A percentile compares a stretch with the other conserved stretches of the same genome.
Evolutionary conservation across 1,140 invertebrate genomes (phyloP).

Genomic region (Lasaia peninsularis): DNA sequence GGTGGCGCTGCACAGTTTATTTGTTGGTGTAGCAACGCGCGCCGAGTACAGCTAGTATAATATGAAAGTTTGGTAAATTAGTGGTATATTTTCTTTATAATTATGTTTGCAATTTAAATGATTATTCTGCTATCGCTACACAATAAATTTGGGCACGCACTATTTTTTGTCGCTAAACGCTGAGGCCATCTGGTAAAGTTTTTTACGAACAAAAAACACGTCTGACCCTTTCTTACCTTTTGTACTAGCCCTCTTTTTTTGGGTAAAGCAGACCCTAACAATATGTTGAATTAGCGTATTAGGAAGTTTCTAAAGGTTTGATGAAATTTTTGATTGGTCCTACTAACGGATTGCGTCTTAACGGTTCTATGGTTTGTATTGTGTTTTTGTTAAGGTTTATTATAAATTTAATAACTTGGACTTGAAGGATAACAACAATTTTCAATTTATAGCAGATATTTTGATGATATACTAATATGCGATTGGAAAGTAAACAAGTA

Average conservation of each 20-base stretch:
- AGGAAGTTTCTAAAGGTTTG: constrained; percentile 68
- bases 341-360: constrained; percentile 68
- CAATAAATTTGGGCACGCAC: constrained; percentile 66
- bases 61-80: too few species aligned
- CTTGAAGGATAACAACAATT: constrained; percentile 14
- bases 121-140: constrained; percentile 44
- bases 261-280: constrained; percentile 54
- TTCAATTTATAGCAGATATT: constrained; percentile 21
- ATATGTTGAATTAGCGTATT: constrained; percentile 75
- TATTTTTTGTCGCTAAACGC: constrained; percentile 72
- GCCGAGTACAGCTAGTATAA: too few species aligned
- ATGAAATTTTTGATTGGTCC: constrained; percentile 74
- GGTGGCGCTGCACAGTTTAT: too few species aligned
- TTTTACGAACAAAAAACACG: constrained; percentile 68
- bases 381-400: constrained; percentile 34
- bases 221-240: constrained; percentile 76
- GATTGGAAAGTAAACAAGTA: too few species aligned
- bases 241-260: constrained; percentile 69
- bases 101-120: too few species aligned
- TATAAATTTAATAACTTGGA: constrained; percentile 38
- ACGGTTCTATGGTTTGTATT: constrained; percentile 51
- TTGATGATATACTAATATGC: too few species aligned
- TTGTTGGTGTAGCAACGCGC: too few species aligned
- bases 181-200: constrained; percentile 69
- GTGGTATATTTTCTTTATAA: too few species aligned